A percentile compares a stretch with the other conserved stretches of the same genome.
These are phyloP conservation scores for Cheilosia variabilis DNA, from an alignment of 2,888 invertebrate genomes.

Conservation along the genomic window DNA sequence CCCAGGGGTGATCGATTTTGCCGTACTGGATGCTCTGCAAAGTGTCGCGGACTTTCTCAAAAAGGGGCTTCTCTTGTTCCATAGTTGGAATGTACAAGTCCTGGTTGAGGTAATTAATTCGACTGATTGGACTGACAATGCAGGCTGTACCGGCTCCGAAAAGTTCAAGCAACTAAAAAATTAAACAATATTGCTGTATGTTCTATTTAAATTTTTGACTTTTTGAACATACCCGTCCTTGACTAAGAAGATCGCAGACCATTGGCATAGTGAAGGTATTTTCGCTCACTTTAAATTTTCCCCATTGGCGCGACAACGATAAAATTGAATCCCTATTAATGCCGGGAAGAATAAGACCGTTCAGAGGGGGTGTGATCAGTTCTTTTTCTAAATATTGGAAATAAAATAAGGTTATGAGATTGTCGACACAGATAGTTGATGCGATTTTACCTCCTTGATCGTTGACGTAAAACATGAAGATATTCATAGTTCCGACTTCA, in stretches of 20 bases:
- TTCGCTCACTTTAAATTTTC: conserved; percentile 93
- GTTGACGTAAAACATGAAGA: conserved; percentile 94
- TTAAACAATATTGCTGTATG: conserved; percentile 37
- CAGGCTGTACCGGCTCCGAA: conserved; percentile 99
- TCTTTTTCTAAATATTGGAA: conserved; percentile 88
- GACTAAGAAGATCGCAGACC: conserved; percentile 88
- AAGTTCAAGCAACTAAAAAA: conserved; percentile 93
- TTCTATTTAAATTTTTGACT: background rate
- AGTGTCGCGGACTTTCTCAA: conserved; percentile 89
- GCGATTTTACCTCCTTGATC: conserved; percentile 91
- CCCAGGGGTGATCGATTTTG: conserved; percentile 92
- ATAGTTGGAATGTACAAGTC: conserved; percentile 89
- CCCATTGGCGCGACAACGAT: conserved; percentile 92
- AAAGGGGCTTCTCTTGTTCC: conserved; percentile 89
- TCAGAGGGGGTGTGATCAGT: conserved; percentile 95
- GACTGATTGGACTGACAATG: conserved; percentile 95
- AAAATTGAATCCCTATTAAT: conserved; percentile 95
- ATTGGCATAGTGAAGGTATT: conserved; percentile 93
- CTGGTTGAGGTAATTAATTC: conserved; percentile 91
- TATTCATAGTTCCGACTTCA: conserved; percentile 99
- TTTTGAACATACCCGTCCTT: conserved; percentile 90
- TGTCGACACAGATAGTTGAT: too few relatives aligned
- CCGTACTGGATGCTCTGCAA: conserved; percentile 96
- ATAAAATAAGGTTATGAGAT: too few relatives aligned
- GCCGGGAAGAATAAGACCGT: conserved; percentile 97